Percentiles rank a stretch among this genome's conserved stretches.
phyloP scores from a whole-genome alignment of 2,797 vertebrate genomes.

The Acipenser ruthenus region DNA sequence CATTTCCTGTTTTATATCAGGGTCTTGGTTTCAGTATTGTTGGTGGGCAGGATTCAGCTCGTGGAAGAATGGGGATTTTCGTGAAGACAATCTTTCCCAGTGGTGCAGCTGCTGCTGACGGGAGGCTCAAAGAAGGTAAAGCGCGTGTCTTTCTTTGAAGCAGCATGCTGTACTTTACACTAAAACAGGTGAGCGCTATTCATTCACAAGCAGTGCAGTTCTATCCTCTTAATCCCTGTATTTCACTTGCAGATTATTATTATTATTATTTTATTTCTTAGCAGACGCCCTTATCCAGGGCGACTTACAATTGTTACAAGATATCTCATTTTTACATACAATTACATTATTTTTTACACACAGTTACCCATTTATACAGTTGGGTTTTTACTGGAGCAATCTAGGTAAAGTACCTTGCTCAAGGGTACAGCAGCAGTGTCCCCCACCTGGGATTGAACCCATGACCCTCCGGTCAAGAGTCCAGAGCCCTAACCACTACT shows the following conservation, averaged over 20 bases:
- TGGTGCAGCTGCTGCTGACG: conserved; percentile 85
- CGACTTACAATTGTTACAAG: too few species aligned
- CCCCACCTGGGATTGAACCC: too few species aligned
- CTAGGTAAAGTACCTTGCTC: too few species aligned
- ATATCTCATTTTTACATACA: too few species aligned
- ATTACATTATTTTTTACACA: too few species aligned
- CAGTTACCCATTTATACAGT: too few species aligned
- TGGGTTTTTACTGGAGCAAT: too few species aligned
- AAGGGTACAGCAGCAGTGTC: too few species aligned
- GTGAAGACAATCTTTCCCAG: conserved; percentile 93
- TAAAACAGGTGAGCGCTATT: not conserved
- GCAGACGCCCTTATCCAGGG: not conserved
- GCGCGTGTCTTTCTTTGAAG: too few species aligned
- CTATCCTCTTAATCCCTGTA: not conserved
- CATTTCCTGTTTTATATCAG: conserved; percentile 38
- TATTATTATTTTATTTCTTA: not conserved
- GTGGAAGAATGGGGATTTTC: conserved; percentile 93
- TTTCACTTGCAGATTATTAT: conserved; percentile 1
- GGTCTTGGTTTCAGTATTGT: conserved; percentile 94
- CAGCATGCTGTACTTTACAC: too few species aligned
- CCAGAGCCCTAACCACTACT: too few species aligned
- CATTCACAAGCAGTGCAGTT: not conserved
- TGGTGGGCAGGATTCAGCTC: conserved; percentile 88
- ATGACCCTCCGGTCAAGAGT: too few species aligned
- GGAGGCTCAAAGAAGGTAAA: conserved; percentile 84